Evolutionary conservation across 92 coral and sea anemone genomes (phyloP).

Genomic region (Plumapathes pennacea): DNA sequence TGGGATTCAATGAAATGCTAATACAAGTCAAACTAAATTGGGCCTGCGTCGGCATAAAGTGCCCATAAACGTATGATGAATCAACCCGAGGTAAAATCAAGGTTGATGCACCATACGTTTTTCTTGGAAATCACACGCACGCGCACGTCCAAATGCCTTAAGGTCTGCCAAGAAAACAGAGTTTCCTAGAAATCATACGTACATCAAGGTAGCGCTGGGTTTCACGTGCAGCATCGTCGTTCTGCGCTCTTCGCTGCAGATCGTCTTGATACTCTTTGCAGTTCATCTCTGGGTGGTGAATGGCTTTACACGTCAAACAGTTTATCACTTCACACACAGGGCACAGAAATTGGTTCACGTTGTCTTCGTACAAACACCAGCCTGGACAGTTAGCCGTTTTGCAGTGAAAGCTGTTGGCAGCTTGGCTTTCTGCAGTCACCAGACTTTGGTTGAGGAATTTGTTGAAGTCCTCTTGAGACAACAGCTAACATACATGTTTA

Average conservation of each 20-base stretch:
- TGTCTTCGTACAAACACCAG: constrained; percentile 98
- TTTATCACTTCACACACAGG: constrained; percentile 83
- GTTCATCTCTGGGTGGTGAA: constrained; percentile 83
- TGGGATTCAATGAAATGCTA: too few species aligned
- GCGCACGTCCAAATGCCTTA: too few species aligned
- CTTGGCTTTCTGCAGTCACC: constrained; percentile 95
- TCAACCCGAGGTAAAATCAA: too few species aligned
- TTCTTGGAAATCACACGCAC: too few species aligned
- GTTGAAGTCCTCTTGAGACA: constrained; percentile 83
- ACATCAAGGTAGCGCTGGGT: constrained; percentile 92
- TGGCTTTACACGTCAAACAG: constrained; percentile 97
- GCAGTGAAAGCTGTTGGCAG: constrained; percentile 94
- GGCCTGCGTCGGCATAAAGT: too few species aligned
- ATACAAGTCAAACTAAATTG: too few species aligned
- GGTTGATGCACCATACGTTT: too few species aligned
- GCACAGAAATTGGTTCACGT: constrained; percentile 82
- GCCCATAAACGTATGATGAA: too few species aligned
- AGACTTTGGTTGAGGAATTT: constrained; percentile 91
- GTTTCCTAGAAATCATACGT: too few species aligned
- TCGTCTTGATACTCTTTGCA: constrained; percentile 96
- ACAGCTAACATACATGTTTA: too few species aligned
- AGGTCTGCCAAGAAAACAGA: too few species aligned
- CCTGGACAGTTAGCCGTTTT: constrained; percentile 95
- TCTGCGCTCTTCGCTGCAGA: constrained; percentile 76
- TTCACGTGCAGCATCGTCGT: constrained; percentile 84